A percentile compares a stretch with the other conserved stretches of the same genome.
Evolutionary conservation across 2,797 vertebrate species (phyloP).

Genomic region (Sphenodon punctatus): DNA sequence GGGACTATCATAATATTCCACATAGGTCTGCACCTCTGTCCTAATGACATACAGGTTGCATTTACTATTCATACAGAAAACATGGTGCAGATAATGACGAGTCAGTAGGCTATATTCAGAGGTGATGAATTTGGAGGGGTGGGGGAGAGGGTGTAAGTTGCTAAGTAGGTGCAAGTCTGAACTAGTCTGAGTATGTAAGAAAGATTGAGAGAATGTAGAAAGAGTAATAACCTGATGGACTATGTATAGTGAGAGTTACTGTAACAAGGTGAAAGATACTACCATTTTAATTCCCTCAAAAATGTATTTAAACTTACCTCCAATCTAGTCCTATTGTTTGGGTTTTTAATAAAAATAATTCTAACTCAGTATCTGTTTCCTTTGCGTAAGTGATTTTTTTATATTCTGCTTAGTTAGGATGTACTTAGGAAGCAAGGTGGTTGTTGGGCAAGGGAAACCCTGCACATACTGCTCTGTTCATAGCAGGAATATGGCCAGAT

Average conservation of each 20-base stretch:
- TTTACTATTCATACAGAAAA: not conserved
- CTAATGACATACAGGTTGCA: not conserved
- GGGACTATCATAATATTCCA: not conserved
- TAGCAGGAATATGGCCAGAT: not conserved
- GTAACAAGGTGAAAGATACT: too few species aligned
- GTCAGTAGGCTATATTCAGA: constrained; percentile 13
- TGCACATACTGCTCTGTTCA: not conserved
- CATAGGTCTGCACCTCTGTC: not conserved
- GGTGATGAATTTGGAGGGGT: not conserved
- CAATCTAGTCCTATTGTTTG: too few species aligned
- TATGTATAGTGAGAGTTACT: too few species aligned
- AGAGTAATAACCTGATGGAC: too few species aligned
- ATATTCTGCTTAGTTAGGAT: too few species aligned
- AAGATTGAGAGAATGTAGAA: too few species aligned
- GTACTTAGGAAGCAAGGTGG: too few species aligned
- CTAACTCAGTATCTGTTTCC: not conserved
- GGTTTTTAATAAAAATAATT: constrained; percentile 8
- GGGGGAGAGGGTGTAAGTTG: not conserved
- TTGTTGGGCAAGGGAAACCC: not conserved
- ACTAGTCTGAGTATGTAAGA: too few species aligned
- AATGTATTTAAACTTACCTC: too few species aligned
- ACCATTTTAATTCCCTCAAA: too few species aligned
- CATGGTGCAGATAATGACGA: not conserved
- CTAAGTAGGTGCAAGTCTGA: constrained; percentile 37
- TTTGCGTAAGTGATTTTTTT: not conserved